A percentile compares a stretch with the other conserved stretches of the same genome.
Conservation (phyloP, 2,797 vertebrate species). For the Mormyrops boulengeri region DNA sequence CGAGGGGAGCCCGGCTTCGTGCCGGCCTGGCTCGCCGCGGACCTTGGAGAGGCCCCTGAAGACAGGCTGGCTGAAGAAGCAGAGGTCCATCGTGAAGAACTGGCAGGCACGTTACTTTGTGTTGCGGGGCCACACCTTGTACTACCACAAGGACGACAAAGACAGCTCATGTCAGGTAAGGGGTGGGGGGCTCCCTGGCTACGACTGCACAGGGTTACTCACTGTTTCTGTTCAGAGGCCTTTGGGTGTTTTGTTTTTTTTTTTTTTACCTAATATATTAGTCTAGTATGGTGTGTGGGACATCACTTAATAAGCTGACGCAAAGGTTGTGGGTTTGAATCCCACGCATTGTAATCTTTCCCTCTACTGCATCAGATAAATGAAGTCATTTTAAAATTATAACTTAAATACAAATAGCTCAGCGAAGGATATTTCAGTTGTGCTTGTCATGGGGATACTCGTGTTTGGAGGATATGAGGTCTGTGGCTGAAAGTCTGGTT, state of each 20-base stretch:
- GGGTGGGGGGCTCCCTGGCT: background rate
- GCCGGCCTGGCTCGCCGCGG: conserved; percentile 42
- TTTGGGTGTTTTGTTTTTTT: background rate
- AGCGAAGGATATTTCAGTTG: background rate
- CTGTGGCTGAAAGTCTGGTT: background rate
- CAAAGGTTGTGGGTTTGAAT: background rate
- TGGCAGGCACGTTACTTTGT: conserved; percentile 91
- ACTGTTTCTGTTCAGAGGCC: background rate
- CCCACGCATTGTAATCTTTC: background rate
- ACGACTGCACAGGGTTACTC: background rate
- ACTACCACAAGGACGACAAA: conserved; percentile 87
- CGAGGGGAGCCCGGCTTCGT: conserved; percentile 49
- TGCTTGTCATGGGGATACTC: background rate
- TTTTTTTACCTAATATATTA: background rate
- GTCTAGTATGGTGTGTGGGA: background rate
- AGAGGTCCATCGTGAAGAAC: conserved; percentile 87
- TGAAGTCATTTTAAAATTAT: background rate
- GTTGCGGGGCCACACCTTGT: conserved; percentile 74
- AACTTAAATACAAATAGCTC: background rate
- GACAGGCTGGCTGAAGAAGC: conserved; percentile 89
- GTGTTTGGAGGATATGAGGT: background rate
- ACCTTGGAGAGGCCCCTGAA: conserved; percentile 77
- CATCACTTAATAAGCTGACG: background rate
- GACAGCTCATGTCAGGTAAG: conserved; percentile 79
- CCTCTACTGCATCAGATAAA: background rate